Conservation (phyloP, 2,797 vertebrate species). For the Numenius phaeopus region DNA sequence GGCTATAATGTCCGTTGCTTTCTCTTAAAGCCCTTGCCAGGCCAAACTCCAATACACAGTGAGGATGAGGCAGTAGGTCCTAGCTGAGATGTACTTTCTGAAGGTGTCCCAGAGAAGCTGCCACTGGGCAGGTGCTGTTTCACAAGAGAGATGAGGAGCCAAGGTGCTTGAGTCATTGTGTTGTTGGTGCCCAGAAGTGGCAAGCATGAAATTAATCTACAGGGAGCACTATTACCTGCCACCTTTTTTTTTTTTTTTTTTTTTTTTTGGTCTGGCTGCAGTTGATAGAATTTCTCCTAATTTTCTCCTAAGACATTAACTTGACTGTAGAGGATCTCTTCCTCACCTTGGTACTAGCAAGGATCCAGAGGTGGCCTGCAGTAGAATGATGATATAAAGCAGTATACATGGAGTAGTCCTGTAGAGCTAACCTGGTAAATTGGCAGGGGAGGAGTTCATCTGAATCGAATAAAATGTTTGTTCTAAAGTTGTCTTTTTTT, state of each 20-base stretch:
- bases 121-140: background rate
- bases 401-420: background rate
- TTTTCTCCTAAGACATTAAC: background rate
- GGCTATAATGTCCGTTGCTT: background rate
- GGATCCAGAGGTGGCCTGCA: background rate
- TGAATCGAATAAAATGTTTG: background rate
- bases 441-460: background rate
- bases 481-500: background rate
- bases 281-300: background rate
- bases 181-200: background rate
- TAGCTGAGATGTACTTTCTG: background rate
- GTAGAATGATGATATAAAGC: background rate
- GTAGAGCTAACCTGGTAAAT: background rate
- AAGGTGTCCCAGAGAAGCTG: background rate
- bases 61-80: background rate
- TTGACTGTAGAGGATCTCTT: background rate
- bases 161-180: background rate
- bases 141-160: background rate
- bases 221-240: background rate
- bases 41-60: background rate
- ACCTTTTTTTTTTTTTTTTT: background rate
- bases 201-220: background rate
- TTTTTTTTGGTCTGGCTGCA: background rate
- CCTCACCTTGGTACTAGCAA: background rate
- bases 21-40: background rate